These are phyloP conservation scores for Caenorhabditis remanei DNA, from an alignment of 1,140 invertebrate genomes.

Conservation along the genomic window DNA sequence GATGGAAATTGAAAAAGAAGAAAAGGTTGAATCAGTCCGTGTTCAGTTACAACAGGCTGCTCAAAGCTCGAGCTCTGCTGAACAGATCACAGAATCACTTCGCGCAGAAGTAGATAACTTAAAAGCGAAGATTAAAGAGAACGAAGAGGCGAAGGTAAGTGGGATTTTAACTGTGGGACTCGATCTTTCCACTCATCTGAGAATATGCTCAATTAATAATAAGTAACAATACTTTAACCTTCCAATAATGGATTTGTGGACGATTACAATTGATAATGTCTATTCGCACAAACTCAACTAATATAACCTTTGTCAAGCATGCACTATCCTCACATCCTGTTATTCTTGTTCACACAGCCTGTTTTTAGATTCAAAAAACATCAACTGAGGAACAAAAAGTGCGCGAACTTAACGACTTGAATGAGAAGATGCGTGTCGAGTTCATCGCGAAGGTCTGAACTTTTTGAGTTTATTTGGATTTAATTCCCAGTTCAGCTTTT, in stretches of 20 bases:
- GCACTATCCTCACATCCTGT: conserved; percentile 11
- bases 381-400: conserved; percentile 25
- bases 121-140: conserved; percentile 16
- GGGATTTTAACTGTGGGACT: too few relatives aligned
- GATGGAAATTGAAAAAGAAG: conserved; percentile 30
- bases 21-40: not conserved
- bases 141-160: not conserved
- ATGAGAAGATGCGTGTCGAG: conserved; percentile 61
- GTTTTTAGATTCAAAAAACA: conserved; percentile 38
- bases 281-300: not conserved
- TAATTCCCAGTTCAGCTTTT: too few relatives aligned
- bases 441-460: conserved; percentile 62
- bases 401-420: conserved; percentile 37
- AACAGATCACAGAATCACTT: not conserved
- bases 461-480: not conserved
- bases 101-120: conserved; percentile 10
- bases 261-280: too few relatives aligned
- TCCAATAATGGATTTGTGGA: too few relatives aligned
- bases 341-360: conserved; percentile 29
- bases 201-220: too few relatives aligned
- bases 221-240: too few relatives aligned
- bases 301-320: not conserved
- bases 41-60: conserved; percentile 9
- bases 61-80: not conserved
- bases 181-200: too few relatives aligned